These are phyloP conservation scores for Florisuga fusca DNA, from an alignment of 2,797 vertebrate genomes.

Conservation along the genomic window DNA sequence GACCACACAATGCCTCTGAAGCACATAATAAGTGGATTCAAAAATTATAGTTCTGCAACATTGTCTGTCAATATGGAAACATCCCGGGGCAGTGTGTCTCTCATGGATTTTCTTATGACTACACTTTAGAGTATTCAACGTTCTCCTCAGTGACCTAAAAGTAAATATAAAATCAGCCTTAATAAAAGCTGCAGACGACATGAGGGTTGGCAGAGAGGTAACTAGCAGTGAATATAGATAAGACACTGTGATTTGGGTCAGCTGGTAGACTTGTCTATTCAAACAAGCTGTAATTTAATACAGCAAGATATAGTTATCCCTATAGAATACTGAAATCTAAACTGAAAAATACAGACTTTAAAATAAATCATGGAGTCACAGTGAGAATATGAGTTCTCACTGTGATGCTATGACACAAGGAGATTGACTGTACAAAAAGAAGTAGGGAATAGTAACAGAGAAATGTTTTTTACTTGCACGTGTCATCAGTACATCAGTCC, in stretches of 20 bases:
- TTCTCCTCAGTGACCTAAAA: constrained; percentile 36
- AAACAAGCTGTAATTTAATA: constrained; percentile 55
- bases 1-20: background rate
- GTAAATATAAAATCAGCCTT: constrained; percentile 47
- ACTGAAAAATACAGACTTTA: background rate
- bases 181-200: constrained; percentile 48
- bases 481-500: rapidly evolving
- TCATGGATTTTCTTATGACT: constrained; percentile 16
- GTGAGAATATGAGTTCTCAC: background rate
- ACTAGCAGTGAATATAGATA: constrained; percentile 26
- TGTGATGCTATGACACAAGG: background rate
- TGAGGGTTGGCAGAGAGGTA: constrained; percentile 11
- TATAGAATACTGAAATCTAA: background rate
- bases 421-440: background rate
- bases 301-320: background rate
- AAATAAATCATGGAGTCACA: background rate
- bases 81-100: background rate
- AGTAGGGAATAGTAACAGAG: background rate
- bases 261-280: constrained; percentile 30
- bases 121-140: constrained; percentile 15
- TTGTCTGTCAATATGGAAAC: background rate
- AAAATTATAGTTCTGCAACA: background rate
- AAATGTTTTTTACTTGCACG: background rate
- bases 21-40: background rate
- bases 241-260: constrained; percentile 39